Evolutionary conservation across 2,888 invertebrate genomes (phyloP).

Genomic region (Noctua janthina): DNA sequence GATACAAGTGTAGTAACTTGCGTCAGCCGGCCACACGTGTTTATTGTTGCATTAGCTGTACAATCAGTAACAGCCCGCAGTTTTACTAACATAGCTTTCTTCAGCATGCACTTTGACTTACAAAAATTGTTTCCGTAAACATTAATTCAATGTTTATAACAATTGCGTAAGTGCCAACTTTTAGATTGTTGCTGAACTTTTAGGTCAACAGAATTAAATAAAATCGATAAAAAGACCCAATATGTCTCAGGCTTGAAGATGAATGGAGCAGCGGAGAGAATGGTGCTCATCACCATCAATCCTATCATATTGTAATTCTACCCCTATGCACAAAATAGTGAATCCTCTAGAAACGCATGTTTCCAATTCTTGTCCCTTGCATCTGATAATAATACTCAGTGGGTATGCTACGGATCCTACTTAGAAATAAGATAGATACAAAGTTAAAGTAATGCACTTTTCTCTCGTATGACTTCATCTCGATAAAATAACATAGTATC

Average conservation of each 20-base stretch:
- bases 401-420: not conserved
- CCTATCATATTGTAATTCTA: not conserved
- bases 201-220: constrained; percentile 27
- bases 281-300: not conserved
- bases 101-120: constrained; percentile 22
- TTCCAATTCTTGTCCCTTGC: not conserved
- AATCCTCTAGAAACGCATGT: not conserved
- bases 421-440: not conserved
- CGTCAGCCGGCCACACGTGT: constrained; percentile 65
- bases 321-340: not conserved
- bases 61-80: constrained; percentile 20
- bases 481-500: constrained; percentile 16
- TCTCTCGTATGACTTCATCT: not conserved
- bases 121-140: constrained; percentile 37
- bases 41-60: constrained; percentile 26
- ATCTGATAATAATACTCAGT: not conserved
- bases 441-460: not conserved
- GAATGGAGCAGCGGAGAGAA: too few relatives aligned
- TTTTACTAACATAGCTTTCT: constrained; percentile 14
- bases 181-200: constrained; percentile 34
- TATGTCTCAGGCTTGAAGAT: constrained; percentile 8
- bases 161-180: constrained; percentile 8
- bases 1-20: constrained; percentile 63
- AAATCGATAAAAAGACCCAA: not conserved
- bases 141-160: not conserved